These are phyloP conservation scores for Mormyrus hasselquistii DNA, from an alignment of 2,797 vertebrate species.

Conservation along the genomic window DNA sequence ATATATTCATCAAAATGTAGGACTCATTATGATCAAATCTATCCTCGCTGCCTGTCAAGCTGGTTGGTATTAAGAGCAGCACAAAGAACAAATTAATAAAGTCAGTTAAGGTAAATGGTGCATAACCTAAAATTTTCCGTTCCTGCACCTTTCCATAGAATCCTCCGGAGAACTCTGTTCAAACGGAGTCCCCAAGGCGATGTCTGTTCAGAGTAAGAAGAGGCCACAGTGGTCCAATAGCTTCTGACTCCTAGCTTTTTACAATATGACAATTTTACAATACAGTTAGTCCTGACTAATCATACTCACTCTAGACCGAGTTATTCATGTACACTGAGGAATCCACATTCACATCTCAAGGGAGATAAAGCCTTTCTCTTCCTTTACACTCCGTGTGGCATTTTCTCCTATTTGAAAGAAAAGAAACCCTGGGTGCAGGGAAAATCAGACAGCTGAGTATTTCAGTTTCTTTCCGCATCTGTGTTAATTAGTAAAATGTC, in stretches of 20 bases:
- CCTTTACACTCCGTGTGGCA: background rate
- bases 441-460: background rate
- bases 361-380: background rate
- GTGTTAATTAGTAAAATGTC: constrained; percentile 3
- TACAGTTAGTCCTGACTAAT: background rate
- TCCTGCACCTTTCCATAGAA: background rate
- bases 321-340: background rate
- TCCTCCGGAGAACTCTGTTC: background rate
- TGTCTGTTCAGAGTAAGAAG: background rate
- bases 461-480: background rate
- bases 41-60: background rate
- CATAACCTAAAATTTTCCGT: background rate
- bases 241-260: background rate
- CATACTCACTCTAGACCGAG: background rate
- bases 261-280: background rate
- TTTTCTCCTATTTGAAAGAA: background rate
- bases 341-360: background rate
- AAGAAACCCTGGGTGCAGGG: background rate
- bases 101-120: background rate
- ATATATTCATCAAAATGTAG: background rate
- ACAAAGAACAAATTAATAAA: background rate
- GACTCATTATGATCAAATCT: background rate
- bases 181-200: background rate
- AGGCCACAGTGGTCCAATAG: background rate
- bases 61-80: background rate